Base-by-base conservation (phyloP, 2,797 vertebrate species). In the Dicrostonyx torquatus region DNA sequence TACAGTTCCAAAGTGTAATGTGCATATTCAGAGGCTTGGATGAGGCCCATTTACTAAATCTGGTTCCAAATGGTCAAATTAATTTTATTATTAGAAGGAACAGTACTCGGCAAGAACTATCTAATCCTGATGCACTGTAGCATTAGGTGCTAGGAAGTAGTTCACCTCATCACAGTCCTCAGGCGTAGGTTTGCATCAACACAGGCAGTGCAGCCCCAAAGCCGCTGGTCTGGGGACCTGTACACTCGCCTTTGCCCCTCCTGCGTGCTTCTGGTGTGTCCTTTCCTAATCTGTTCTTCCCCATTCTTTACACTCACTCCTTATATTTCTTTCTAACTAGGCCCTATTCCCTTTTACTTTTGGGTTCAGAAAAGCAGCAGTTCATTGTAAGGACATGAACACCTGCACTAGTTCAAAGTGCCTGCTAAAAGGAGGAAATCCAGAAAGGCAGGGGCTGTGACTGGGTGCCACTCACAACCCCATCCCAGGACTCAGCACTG, bases 1-100 rank as follows among this genome's bases (percentile, higher is more conserved):
- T 97, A 97, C 79, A 90, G 97, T 97, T 97, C 79, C 78, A 95
- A 96, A 96, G 92, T 97, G 88, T 90, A 95, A 91, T 96, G 93
- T 97, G 96, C 96, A 95, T 96, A 96, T 96, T 95, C 94, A 96
- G 92, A 97, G 70, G 60, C 76, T 94, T 93, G 78, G 94, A 96
- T 94, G 86, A 95, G 92, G 89, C 92, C 92, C 93, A 96, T 96
- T 96, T 95, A 95, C 58, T 88, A 97, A 93, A 95, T 95, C 76
- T 96, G 95, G 34, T 92, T 95, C 90, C 94, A 97, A 97, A 96
- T 94, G 94, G 96, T 95, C 97, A 97, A 93, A 96, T 97, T 95
- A 90, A 97, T 96, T 97, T 95, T 96, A 96, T 97, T 97, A 96
- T 90, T 97, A 94, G 93, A 90, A 96, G 75, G 79, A 96, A 77